Evolutionary conservation across 2,888 invertebrate genomes (phyloP).

Genomic region (Mellilla xanthometata): DNA sequence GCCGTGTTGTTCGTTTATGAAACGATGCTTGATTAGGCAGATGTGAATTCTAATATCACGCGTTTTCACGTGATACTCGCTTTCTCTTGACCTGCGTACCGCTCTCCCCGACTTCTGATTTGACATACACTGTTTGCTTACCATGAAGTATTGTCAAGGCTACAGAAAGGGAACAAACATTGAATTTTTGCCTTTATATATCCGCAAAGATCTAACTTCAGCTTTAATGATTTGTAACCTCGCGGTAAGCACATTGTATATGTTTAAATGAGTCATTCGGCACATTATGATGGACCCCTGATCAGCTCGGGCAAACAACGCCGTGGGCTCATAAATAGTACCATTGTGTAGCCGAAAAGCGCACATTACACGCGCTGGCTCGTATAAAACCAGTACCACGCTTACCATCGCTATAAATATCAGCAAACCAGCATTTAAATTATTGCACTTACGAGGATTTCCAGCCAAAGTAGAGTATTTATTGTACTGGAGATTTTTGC

Average conservation of each 20-base stretch:
- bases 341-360: constrained; percentile 39
- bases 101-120: too few relatives aligned
- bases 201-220: too few relatives aligned
- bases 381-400: constrained; percentile 58
- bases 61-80: too few relatives aligned
- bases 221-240: too few relatives aligned
- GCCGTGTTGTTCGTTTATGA: constrained; percentile 9
- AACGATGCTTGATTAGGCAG: not conserved
- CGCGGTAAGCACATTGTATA: not conserved
- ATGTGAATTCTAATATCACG: too few relatives aligned
- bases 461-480: constrained; percentile 45
- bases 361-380: constrained; percentile 47
- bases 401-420: constrained; percentile 65
- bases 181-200: too few relatives aligned
- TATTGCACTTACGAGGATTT: constrained; percentile 62
- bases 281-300: not conserved
- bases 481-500: constrained; percentile 40
- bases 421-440: constrained; percentile 57
- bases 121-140: too few relatives aligned
- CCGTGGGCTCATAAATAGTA: constrained; percentile 16
- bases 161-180: too few relatives aligned
- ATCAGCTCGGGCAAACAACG: constrained; percentile 12
- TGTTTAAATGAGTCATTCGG: not conserved
- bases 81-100: too few relatives aligned
- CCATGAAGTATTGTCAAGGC: too few relatives aligned